Evolutionary conservation across 2,113 vertebrate species (phyloP), one percentile per base, ranked within the genome.

Genomic region (Apodemus speciosus): DNA sequence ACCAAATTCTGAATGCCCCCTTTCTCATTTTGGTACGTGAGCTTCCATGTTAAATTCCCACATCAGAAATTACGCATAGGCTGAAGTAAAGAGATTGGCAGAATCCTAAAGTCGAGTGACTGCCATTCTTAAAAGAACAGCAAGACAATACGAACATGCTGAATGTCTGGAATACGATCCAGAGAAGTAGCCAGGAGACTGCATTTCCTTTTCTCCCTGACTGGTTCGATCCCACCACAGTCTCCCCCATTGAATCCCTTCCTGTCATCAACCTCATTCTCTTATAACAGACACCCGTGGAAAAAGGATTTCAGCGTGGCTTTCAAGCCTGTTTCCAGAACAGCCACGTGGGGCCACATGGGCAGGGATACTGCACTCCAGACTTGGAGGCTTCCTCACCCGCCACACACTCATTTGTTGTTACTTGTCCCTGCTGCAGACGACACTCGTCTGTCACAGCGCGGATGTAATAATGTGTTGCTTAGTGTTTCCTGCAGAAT

Each of bases 41-140:
- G 60, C 68, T 3, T 2, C 14, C 76, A 30, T 58, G n/a, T 94
- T 94, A 35, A 79, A n/a, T 68, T 88, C 88, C 60, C 27, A 13
- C 8, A 62, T 7, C 64, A 60, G 51, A 77, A 23, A 35, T 49
- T 38, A 23, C 53, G 40, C 85, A 71, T 80, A 4, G 43, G 83
- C n/a, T 32, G 69, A 89, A 84, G 80, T 23, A 84, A 92, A 84
- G 35, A 53, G 25, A 66, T 83, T 66, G 38, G 72, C 49, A 25
- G 43, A 56, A 71, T 46, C 68, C 68, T 43, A 66, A 85, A 51
- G 68, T 40, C 21, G 4, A 40, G 0, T 35, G 53, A 35, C 46
- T 76, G 89, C n/a, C 71, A 81, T 60, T 62, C 64, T 16, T 35
- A 30, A n/a, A 90, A 92, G 92, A 84, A 84, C 73, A 43, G 53